Evolutionary conservation across 2,113 vertebrate species (phyloP).

Genomic region (Platanista minor): DNA sequence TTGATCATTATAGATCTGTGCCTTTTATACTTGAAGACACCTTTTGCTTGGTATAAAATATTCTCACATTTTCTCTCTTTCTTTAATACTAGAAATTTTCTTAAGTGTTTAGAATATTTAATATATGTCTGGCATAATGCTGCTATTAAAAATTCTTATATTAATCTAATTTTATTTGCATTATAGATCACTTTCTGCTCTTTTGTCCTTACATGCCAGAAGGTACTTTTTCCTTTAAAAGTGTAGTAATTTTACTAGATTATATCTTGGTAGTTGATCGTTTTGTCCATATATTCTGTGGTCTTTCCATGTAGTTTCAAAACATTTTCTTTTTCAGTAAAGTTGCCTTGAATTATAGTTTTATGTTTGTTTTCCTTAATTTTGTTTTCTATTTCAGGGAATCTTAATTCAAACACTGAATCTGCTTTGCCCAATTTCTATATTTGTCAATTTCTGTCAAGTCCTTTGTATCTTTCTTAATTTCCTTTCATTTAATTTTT

Average conservation of each 20-base stretch:
- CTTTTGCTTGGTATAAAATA: background rate
- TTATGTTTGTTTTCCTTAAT: background rate
- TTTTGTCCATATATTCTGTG: background rate
- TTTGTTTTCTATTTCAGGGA: background rate
- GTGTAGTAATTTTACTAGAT: background rate
- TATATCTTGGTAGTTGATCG: background rate
- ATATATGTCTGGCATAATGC: background rate
- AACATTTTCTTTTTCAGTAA: background rate
- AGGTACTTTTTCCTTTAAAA: background rate
- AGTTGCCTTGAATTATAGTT: background rate
- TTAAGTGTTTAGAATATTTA: background rate
- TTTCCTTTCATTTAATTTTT: background rate
- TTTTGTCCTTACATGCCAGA: background rate
- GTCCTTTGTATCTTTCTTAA: background rate
- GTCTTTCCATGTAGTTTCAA: background rate
- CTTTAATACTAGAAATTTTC: background rate
- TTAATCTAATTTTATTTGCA: background rate
- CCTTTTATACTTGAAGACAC: background rate
- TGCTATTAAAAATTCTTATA: background rate
- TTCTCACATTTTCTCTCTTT: background rate
- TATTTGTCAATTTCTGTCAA: background rate
- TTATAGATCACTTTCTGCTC: background rate
- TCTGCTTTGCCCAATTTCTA: background rate
- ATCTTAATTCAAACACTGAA: background rate
- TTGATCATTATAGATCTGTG: background rate